Evolutionary conservation across 2,113 vertebrate species (phyloP), one percentile per base, ranked within the genome.

Genomic region (Harpagus bidentatus): DNA sequence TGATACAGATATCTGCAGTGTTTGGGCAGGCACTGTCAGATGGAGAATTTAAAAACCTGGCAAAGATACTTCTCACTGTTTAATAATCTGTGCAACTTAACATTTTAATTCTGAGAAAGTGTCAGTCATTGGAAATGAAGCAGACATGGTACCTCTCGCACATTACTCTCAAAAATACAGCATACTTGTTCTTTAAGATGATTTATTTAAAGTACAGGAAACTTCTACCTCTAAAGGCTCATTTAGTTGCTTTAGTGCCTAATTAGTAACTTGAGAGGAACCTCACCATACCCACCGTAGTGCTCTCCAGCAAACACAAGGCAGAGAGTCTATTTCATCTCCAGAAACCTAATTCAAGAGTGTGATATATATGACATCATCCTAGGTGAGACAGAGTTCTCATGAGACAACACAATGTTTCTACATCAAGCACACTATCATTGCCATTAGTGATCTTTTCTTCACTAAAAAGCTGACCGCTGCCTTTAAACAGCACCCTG

Each of bases 191-290:
- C 78, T 90, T 95, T 72, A 88, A 59, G 42, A 62, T 53, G 36
- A 81, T 90, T 55, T 72, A 53, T 52, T 95, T 95, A 55, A 95
- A 94, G 84, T 67, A 88, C 74, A 92, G 72, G 79, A 90, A 96
- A 77, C 20, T 40, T 92, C 61, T 88, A 43, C 59, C 65, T 93
- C 94, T 52, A 73, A 62, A 86, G 38, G 59, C 72, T 93, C 79
- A 65, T 94, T 95, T 94, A 90, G 67, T 55, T 78, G 17, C 80
- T 94, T 94, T 92, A 86, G 79, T 76, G 63, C 36, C 69, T 95
- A 90, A 92, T 94, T 76, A 94, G 47, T 50, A 92, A 67, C 43
- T 85, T 71, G 63, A 97, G 85, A 90, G 78, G 50, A 93, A 52
- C 48, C 47, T 74, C 65, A 53, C 18, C 53, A 38, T 69, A 66